Conservation (phyloP, 35 echinoderm and acorn worm species). For the Apostichopus parvimensis region DNA sequence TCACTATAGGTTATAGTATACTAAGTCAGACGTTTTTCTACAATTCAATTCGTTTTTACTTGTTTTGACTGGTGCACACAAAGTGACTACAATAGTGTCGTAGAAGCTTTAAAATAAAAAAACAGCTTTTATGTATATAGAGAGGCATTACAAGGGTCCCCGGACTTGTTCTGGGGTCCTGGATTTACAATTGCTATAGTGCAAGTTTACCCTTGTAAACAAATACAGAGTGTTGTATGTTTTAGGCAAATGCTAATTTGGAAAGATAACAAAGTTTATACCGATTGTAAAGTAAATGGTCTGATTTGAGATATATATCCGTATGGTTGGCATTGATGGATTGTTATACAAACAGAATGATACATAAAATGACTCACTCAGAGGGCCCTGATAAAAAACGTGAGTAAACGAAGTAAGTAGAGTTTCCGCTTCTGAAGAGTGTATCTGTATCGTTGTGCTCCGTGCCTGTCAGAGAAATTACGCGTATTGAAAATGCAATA, state of each 20-base stretch:
- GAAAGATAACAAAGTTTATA: background rate
- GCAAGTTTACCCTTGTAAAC: background rate
- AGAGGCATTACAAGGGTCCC: background rate
- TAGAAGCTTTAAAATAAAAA: background rate
- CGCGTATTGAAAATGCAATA: too few species aligned
- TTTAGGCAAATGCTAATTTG: background rate
- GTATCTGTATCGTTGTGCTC: background rate
- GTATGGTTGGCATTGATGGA: background rate
- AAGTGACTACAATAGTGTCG: too few species aligned
- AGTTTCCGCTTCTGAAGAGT: background rate
- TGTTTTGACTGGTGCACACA: too few species aligned
- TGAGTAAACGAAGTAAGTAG: background rate
- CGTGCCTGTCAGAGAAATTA: background rate
- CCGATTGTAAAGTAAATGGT: background rate
- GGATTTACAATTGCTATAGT: background rate
- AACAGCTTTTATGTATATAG: background rate
- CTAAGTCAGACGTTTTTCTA: too few species aligned
- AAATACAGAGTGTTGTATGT: background rate
- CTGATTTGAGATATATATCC: background rate
- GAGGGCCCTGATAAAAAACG: background rate
- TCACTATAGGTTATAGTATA: too few species aligned
- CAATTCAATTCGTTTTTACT: too few species aligned
- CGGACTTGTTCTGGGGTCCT: background rate
- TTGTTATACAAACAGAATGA: background rate
- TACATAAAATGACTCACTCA: background rate